Conservation (phyloP, 1,140 invertebrate species). For the Diabrotica virgifera region DNA sequence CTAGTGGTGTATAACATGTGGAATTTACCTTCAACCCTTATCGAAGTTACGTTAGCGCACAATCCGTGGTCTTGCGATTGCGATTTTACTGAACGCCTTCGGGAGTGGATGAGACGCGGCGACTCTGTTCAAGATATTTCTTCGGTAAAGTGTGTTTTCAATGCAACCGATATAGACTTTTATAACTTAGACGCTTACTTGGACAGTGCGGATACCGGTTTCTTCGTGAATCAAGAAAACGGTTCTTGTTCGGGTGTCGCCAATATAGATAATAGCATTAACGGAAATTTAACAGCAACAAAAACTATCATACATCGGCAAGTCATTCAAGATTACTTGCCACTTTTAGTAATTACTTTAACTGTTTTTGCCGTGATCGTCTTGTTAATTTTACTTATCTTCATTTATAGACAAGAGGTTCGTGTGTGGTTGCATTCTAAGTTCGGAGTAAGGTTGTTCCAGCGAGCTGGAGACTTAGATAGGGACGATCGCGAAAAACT, state of each 20-base stretch:
- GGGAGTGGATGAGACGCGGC: constrained; percentile 70
- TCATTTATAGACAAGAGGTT: constrained; percentile 83
- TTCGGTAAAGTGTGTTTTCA: constrained; percentile 62
- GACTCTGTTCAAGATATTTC: constrained; percentile 63
- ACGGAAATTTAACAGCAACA: constrained; percentile 63
- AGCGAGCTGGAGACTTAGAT: constrained; percentile 68
- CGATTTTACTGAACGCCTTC: constrained; percentile 73
- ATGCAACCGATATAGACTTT: constrained; percentile 56
- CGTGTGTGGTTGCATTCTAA: constrained; percentile 86
- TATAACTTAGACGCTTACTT: constrained; percentile 57
- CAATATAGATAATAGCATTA: constrained; percentile 66
- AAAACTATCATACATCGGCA: constrained; percentile 70
- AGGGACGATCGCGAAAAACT: constrained; percentile 81
- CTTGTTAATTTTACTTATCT: constrained; percentile 66
- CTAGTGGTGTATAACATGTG: constrained; percentile 73
- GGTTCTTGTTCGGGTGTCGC: constrained; percentile 60
- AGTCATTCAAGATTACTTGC: constrained; percentile 75
- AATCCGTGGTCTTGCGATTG: constrained; percentile 91
- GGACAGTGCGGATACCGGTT: constrained; percentile 56
- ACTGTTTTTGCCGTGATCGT: constrained; percentile 68
- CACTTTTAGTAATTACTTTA: constrained; percentile 70
- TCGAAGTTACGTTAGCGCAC: constrained; percentile 65
- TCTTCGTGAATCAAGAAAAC: constrained; percentile 56
- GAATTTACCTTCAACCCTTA: constrained; percentile 66
- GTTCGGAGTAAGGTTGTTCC: constrained; percentile 80